A percentile compares a stretch with the other conserved stretches of the same genome.
phyloP scores from a whole-genome alignment of 2,888 invertebrate genomes.

The Xestia ashworthii region DNA sequence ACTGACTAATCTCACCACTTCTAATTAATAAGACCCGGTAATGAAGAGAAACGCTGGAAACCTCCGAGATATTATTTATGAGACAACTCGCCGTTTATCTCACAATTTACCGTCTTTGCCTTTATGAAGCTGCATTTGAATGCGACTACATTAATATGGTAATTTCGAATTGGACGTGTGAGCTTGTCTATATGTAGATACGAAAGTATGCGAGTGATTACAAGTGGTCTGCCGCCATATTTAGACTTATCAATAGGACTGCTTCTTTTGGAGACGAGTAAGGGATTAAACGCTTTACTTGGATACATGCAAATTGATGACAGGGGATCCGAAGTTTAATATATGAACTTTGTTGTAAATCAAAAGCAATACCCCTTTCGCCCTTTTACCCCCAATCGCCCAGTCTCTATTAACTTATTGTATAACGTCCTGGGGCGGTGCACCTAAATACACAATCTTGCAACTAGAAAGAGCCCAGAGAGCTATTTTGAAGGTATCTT shows the following conservation, averaged over 20 bases:
- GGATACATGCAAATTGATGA: neutral
- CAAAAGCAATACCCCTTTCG: neutral
- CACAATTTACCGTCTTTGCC: slow-evolving; percentile 55
- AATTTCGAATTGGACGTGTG: slow-evolving; percentile 58
- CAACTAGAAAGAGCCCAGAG: too few species aligned
- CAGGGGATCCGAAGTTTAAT: neutral
- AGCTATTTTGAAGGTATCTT: too few species aligned
- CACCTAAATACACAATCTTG: too few species aligned
- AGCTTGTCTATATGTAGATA: slow-evolving; percentile 59
- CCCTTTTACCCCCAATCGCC: too few species aligned
- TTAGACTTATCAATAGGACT: slow-evolving; percentile 21
- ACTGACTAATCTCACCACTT: slow-evolving; percentile 50
- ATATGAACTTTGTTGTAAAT: neutral
- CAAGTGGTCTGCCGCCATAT: slow-evolving; percentile 34
- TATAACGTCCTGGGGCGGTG: too few species aligned
- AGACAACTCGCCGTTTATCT: slow-evolving; percentile 56
- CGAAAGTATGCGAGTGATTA: slow-evolving; percentile 36
- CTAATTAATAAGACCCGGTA: slow-evolving; percentile 63
- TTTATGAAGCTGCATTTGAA: slow-evolving; percentile 58
- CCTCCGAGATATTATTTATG: slow-evolving; percentile 61
- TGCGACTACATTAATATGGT: slow-evolving; percentile 62
- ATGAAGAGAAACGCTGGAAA: slow-evolving; percentile 63
- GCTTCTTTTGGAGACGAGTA: slow-evolving; percentile 36
- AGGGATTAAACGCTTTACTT: slow-evolving; percentile 5
- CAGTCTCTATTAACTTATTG: too few species aligned